phyloP scores from a whole-genome alignment of 2,113 vertebrate genomes.

The Rynchops niger region DNA sequence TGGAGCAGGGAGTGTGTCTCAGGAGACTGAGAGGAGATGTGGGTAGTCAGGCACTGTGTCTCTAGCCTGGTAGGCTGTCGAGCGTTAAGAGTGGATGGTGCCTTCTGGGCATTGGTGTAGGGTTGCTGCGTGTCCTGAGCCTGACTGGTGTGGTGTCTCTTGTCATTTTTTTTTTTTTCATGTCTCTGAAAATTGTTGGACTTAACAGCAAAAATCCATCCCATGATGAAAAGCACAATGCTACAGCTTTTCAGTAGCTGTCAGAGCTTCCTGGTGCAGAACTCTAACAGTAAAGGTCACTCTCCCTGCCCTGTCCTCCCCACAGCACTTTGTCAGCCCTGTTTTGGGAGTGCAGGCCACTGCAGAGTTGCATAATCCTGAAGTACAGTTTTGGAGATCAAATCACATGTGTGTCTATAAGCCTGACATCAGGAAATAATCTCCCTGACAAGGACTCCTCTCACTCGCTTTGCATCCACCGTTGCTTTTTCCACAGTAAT shows the following conservation, averaged over 20 bases:
- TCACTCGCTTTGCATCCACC: not conserved
- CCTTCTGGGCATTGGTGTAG: not conserved
- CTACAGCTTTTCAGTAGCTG: not conserved
- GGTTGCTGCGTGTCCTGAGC: not conserved
- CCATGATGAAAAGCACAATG: not conserved
- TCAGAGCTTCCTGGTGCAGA: not conserved
- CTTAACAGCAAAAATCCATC: not conserved
- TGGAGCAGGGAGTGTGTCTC: not conserved
- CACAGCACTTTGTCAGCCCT: not conserved
- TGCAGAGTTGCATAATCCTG: not conserved
- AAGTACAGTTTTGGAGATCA: not conserved
- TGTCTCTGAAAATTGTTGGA: not conserved
- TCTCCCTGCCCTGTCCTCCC: not conserved
- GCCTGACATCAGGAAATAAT: conserved; percentile 21
- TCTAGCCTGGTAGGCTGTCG: not conserved
- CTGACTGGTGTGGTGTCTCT: not conserved
- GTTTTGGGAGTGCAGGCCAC: not conserved
- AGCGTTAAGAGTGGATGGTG: not conserved
- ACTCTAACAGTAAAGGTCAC: not conserved
- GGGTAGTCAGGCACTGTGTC: not conserved
- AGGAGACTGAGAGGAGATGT: fast-evolving
- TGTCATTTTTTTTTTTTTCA: not conserved
- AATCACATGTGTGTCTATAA: not conserved
- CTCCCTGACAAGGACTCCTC: not conserved
- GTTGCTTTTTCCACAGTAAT: not conserved